Percentiles rank a stretch among this genome's conserved stretches.
These are phyloP conservation scores for Chelon auratus DNA, from an alignment of 2,797 vertebrate species.

Conservation along the genomic window DNA sequence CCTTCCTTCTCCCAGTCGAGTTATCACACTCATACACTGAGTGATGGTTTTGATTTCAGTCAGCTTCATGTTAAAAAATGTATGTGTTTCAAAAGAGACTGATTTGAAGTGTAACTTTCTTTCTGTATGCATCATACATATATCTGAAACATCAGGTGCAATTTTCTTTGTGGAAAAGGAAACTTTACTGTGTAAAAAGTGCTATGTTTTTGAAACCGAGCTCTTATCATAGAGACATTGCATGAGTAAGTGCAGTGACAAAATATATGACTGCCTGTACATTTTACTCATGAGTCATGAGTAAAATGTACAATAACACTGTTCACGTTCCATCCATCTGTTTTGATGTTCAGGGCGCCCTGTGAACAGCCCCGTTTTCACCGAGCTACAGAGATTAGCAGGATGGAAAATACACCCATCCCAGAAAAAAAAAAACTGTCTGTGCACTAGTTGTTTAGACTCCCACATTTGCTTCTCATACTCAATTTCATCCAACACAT, in stretches of 20 bases:
- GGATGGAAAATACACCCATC: constrained; percentile 40
- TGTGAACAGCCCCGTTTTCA: constrained; percentile 39
- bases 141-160: constrained; percentile 21
- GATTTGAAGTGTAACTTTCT: constrained; percentile 20
- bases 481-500: constrained; percentile 20
- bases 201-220: constrained; percentile 39
- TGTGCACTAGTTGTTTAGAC: too few species aligned
- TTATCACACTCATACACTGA: constrained; percentile 77
- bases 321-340: constrained; percentile 32
- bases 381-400: constrained; percentile 29
- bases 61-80: constrained; percentile 61
- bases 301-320: constrained; percentile 51
- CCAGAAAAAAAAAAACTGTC: constrained; percentile 22
- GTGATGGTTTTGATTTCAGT: constrained; percentile 61
- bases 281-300: constrained; percentile 67
- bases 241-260: constrained; percentile 46
- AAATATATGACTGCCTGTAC: constrained; percentile 59
- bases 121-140: constrained; percentile 62
- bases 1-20: constrained; percentile 21
- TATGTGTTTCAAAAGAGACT: constrained; percentile 28
- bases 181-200: constrained; percentile 65
- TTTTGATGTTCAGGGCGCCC: constrained; percentile 48
- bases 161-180: constrained; percentile 55
- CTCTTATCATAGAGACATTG: constrained; percentile 36
- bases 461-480: constrained; percentile 4